phyloP scores from a whole-genome alignment of 2,888 invertebrate genomes.

The Cerastis rubricosa region DNA sequence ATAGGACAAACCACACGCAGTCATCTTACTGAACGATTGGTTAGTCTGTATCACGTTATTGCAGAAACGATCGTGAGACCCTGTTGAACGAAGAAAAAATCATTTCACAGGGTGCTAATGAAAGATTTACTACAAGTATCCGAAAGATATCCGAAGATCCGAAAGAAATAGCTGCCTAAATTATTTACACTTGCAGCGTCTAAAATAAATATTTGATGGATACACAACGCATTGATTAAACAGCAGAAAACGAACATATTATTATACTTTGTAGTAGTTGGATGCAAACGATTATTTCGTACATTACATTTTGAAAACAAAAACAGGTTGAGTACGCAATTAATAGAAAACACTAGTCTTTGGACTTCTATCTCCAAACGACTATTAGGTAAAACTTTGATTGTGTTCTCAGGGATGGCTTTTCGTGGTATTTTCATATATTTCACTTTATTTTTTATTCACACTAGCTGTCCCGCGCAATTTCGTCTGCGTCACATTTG shows the following conservation, averaged over 20 bases:
- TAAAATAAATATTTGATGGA: neutral
- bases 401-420: too few relatives aligned
- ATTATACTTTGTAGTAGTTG: neutral
- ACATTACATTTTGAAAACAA: constrained; percentile 21
- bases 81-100: too few relatives aligned
- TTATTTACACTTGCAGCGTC: neutral
- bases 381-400: neutral
- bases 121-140: too few relatives aligned
- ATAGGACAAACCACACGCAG: too few relatives aligned
- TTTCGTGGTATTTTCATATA: neutral
- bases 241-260: neutral
- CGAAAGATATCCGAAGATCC: too few relatives aligned
- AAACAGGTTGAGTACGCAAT: constrained; percentile 8
- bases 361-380: constrained; percentile 9
- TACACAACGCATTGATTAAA: neutral
- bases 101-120: too few relatives aligned
- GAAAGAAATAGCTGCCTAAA: neutral
- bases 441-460: too few relatives aligned
- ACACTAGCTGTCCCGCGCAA: too few relatives aligned
- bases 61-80: too few relatives aligned
- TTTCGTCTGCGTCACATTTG: too few relatives aligned
- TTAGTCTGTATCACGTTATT: too few relatives aligned
- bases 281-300: neutral
- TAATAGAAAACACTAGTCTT: neutral
- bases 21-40: too few relatives aligned